Conservation (phyloP, 1,140 invertebrate genomes). For the Zaprionus gabonicus region DNA sequence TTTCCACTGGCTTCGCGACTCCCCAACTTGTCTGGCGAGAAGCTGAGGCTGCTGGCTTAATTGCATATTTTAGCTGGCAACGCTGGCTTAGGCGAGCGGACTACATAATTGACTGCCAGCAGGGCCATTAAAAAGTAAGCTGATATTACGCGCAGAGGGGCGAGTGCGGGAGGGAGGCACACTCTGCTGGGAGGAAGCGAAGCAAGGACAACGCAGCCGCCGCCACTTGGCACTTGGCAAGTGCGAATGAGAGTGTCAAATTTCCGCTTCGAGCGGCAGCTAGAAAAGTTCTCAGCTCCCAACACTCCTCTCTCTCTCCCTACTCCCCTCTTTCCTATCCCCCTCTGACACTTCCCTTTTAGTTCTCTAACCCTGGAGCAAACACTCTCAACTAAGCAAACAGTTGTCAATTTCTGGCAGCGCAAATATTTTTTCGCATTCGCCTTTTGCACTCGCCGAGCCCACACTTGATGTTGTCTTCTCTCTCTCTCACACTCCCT, state of each 20-base stretch:
- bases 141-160: slow-evolving; percentile 66
- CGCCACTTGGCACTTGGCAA: slow-evolving; percentile 54
- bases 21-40: slow-evolving; percentile 5
- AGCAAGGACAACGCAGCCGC: not conserved
- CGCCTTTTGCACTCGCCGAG: slow-evolving; percentile 69
- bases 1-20: slow-evolving; percentile 22
- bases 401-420: slow-evolving; percentile 80
- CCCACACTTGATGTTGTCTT: slow-evolving; percentile 67
- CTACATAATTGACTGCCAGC: slow-evolving; percentile 73
- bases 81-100: slow-evolving; percentile 47
- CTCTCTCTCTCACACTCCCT: slow-evolving; percentile 27
- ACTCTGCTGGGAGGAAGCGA: slow-evolving; percentile 1
- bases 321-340: not conserved
- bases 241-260: slow-evolving; percentile 77
- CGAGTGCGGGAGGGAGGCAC: not conserved
- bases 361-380: slow-evolving; percentile 28
- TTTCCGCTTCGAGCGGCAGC: slow-evolving; percentile 69
- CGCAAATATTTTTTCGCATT: slow-evolving; percentile 77
- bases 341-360: not conserved
- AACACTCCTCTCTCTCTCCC: not conserved
- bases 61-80: slow-evolving; percentile 63
- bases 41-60: slow-evolving; percentile 42
- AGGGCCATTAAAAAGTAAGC: slow-evolving; percentile 77
- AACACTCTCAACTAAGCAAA: slow-evolving; percentile 81
- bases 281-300: slow-evolving; percentile 4